A percentile compares a stretch with the other conserved stretches of the same genome.
These are phyloP conservation scores for Caradrina kadenii DNA, from an alignment of 2,888 invertebrate species.

Conservation along the genomic window DNA sequence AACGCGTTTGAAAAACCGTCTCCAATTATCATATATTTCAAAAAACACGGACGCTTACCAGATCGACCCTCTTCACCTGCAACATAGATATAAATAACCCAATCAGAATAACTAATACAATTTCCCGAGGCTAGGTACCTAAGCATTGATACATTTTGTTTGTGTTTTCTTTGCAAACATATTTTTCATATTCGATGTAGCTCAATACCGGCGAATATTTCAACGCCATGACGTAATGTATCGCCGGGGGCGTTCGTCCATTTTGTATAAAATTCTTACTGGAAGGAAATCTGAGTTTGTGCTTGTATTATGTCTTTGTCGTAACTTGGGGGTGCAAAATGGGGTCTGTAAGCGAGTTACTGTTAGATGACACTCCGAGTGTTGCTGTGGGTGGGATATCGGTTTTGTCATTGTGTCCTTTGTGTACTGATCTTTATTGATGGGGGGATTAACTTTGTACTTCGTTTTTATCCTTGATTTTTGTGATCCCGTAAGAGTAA, in stretches of 20 bases:
- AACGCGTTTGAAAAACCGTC: not conserved
- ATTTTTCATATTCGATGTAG: slow-evolving; percentile 50
- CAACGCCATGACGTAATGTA: slow-evolving; percentile 26
- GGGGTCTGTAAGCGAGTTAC: not conserved
- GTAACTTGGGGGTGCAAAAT: slow-evolving; percentile 17
- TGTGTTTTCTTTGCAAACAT: slow-evolving; percentile 53
- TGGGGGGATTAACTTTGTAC: not conserved
- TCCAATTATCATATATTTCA: not conserved
- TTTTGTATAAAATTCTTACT: slow-evolving; percentile 44
- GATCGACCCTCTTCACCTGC: not conserved
- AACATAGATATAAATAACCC: slow-evolving; percentile 31
- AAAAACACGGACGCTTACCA: not conserved
- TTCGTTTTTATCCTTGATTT: not conserved
- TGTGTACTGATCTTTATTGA: not conserved
- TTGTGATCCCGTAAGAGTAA: not conserved
- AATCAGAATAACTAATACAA: slow-evolving; percentile 37
- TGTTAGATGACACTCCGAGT: not conserved
- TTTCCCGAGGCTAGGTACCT: slow-evolving; percentile 27
- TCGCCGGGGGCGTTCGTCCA: slow-evolving; percentile 32
- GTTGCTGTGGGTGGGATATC: not conserved
- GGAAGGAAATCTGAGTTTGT: slow-evolving; percentile 22
- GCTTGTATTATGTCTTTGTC: slow-evolving; percentile 1
- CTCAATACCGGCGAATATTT: slow-evolving; percentile 44
- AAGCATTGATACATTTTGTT: slow-evolving; percentile 44
- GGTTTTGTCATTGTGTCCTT: not conserved